phyloP scores from a whole-genome alignment of 2,113 vertebrate genomes.

The Sigmodon hispidus region DNA sequence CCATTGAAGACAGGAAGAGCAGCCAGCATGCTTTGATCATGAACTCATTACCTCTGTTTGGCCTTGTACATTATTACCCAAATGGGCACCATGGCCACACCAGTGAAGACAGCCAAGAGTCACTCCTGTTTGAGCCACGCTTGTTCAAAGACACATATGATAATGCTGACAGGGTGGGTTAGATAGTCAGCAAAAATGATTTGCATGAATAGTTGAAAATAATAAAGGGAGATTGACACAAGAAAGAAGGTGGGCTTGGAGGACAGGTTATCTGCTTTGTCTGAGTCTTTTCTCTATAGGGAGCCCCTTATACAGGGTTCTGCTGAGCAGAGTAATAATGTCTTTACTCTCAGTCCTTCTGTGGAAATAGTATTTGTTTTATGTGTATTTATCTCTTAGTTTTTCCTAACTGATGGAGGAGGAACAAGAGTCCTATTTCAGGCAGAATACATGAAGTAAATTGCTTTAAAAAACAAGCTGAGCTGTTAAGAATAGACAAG shows the following conservation, averaged over 20 bases:
- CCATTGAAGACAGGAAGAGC: slow-evolving; percentile 71
- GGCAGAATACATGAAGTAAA: slow-evolving; percentile 28
- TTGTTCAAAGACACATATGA: slow-evolving; percentile 32
- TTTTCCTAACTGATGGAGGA: background rate
- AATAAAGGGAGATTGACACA: background rate
- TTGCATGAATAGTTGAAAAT: slow-evolving; percentile 10
- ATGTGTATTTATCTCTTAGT: slow-evolving; percentile 32
- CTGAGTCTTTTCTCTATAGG: background rate
- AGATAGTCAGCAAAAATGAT: background rate
- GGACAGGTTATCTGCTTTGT: background rate
- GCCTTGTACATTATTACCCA: slow-evolving; percentile 69
- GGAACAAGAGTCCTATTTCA: slow-evolving; percentile 36
- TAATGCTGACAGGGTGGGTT: background rate
- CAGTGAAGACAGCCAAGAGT: slow-evolving; percentile 32
- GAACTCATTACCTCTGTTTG: slow-evolving; percentile 66
- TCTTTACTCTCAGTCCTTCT: background rate
- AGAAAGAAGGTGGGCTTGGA: background rate
- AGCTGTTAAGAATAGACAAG: slow-evolving; percentile 39
- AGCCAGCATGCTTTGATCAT: slow-evolving; percentile 76
- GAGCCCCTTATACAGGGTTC: background rate
- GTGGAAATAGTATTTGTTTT: slow-evolving; percentile 46
- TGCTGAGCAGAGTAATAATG: background rate
- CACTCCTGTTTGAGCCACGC: background rate
- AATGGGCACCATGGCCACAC: slow-evolving; percentile 49
- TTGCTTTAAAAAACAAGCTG: slow-evolving; percentile 14